These are phyloP conservation scores for Circaetus cinerascens DNA, from an alignment of 2,113 vertebrate species.

Conservation along the genomic window DNA sequence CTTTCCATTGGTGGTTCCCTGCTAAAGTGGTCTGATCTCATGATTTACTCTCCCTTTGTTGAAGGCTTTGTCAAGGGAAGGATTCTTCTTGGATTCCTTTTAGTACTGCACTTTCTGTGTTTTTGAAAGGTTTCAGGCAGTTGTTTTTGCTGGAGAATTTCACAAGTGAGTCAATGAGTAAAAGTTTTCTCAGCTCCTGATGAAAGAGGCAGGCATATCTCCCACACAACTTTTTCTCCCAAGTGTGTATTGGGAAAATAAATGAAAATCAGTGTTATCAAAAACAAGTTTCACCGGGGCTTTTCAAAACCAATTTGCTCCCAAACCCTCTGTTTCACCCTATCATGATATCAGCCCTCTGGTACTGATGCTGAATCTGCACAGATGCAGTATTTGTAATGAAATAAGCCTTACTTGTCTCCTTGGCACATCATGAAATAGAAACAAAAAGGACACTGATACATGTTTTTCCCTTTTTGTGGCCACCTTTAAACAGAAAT, in stretches of 20 bases:
- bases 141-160: slow-evolving; percentile 7
- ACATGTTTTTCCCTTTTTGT: not conserved
- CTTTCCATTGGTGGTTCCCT: not conserved
- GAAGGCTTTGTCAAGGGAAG: not conserved
- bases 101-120: not conserved
- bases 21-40: not conserved
- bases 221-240: not conserved
- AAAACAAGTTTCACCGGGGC: not conserved
- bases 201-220: not conserved
- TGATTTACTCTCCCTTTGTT: not conserved
- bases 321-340: not conserved
- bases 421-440: not conserved
- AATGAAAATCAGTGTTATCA: not conserved
- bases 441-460: not conserved
- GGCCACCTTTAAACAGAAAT: not conserved
- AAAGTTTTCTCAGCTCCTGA: not conserved
- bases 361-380: not conserved
- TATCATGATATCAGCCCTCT: not conserved
- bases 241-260: not conserved
- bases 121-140: not conserved
- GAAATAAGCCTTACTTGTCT: not conserved
- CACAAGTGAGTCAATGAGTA: not conserved
- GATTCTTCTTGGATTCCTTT: not conserved
- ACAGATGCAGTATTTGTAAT: not conserved
- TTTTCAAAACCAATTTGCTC: not conserved